Evolutionary conservation across 1,140 invertebrate genomes (phyloP).

Genomic region (Drosophila simulans): DNA sequence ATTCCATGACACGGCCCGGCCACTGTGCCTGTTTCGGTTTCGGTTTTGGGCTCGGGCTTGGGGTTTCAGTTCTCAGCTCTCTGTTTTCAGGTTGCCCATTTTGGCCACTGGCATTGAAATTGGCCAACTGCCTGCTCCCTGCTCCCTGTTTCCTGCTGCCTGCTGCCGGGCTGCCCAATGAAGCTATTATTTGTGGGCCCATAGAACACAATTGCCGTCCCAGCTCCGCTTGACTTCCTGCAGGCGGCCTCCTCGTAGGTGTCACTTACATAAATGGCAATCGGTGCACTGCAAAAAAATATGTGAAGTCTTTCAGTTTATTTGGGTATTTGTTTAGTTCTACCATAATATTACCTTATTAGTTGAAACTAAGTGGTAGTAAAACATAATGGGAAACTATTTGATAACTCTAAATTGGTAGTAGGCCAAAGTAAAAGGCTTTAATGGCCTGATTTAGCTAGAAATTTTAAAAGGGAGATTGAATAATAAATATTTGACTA

Average conservation of each 20-base stretch:
- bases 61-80: conserved; percentile 13
- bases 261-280: conserved; percentile 69
- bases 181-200: conserved; percentile 79
- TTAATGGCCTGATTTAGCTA: no score
- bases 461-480: no score
- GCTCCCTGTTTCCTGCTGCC: conserved; percentile 11
- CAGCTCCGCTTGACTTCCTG: conserved; percentile 28
- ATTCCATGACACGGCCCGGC: conserved; percentile 54
- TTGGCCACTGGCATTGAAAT: conserved; percentile 61
- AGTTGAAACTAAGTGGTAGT: no score
- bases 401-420: no score
- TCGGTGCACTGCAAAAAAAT: conserved; percentile 18
- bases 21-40: conserved; percentile 13
- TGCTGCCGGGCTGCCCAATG: conserved; percentile 50
- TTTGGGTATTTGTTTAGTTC: no score
- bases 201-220: conserved; percentile 52
- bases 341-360: no score
- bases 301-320: fast-evolving
- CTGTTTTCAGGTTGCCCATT: conserved; percentile 44
- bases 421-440: no score
- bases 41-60: neutral
- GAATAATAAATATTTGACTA: no score
- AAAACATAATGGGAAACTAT: no score
- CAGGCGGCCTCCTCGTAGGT: conserved; percentile 58
- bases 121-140: conserved; percentile 30